Base-by-base conservation (phyloP, 2,888 invertebrate species). In the Chymomyza fuscimana region DNA sequence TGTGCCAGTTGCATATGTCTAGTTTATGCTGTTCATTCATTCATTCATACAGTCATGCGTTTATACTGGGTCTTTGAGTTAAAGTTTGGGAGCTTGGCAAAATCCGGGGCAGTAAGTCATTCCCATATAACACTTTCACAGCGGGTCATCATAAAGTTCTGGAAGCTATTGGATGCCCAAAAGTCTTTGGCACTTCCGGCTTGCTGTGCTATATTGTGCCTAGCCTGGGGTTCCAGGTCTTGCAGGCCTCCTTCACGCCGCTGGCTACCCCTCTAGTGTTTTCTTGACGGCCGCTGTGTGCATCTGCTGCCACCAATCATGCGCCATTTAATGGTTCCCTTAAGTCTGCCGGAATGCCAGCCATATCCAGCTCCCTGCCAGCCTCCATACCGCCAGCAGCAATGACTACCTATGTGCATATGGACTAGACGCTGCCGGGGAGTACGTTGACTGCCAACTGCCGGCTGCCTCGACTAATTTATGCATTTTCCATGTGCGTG, bases 281-380 rank as follows among this genome's bases (percentile, higher is more conserved):
- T 12, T 10, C 40, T 6, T 46, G 40, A 46, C 40, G 40, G 40
- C 4, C 36, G 54, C 61, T 58, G 72, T 40, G 70, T 66, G 85
- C 90, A 90, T 89, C 90, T 90, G 90, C 88, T 81, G 82, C 78
- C 89, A 90, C 89, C 87, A 89, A 90, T 90, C 90, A 90, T 78
- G 79, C 65, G 73, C 66, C 77, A 74, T 71, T 76, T 79, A 79
- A 82, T 79, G 77, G 76, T 77, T 78, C 78, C 79, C 80, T 75
- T 69, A 78, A 77, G 79, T 80, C 81, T 70, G 67, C 61, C 67
- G 65, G 63, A 71, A 71, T 19, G 58, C 58, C 22, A 19, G 22
- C 22, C 15, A 7, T 56, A 16, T 15, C 15, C 16, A n/a, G 52
- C 52, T 9, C 16, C 52, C 52, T n/a, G 6, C 19, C 15, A 70